Percentiles rank a stretch among this genome's conserved stretches.
phyloP scores from a whole-genome alignment of 2,888 invertebrate species.

The Trachelus tabidus region DNA sequence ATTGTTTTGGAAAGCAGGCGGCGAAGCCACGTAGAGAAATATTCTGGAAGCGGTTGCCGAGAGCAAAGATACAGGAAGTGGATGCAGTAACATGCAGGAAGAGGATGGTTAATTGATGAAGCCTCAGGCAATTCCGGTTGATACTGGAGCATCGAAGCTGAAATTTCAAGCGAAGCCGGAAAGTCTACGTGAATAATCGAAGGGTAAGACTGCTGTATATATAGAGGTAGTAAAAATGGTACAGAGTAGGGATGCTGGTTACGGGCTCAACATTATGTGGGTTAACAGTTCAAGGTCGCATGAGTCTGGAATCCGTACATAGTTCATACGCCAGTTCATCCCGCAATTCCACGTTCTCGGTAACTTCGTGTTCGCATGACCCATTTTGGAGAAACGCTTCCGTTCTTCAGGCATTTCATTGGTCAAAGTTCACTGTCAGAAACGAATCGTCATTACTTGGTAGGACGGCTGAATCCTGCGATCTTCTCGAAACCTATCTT shows the following conservation, averaged over 20 bases:
- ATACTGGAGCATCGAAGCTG: not conserved
- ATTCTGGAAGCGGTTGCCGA: not conserved
- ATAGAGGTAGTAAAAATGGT: slow-evolving; percentile 22
- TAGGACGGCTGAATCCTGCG: not conserved
- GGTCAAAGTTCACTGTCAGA: slow-evolving; percentile 17
- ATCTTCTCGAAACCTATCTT: not conserved
- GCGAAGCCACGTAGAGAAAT: not conserved
- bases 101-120: not conserved
- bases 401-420: slow-evolving; percentile 21
- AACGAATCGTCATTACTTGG: not conserved
- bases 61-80: not conserved
- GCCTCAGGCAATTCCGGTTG: not conserved
- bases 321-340: slow-evolving; percentile 24
- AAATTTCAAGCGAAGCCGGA: not conserved
- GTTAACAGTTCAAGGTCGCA: slow-evolving; percentile 45
- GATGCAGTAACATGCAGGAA: not conserved
- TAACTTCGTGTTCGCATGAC: slow-evolving; percentile 27
- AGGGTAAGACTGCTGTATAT: slow-evolving; percentile 11
- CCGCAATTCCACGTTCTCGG: slow-evolving; percentile 23
- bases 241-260: slow-evolving; percentile 7
- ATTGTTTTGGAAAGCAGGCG: not conserved
- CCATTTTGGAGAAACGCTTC: slow-evolving; percentile 33
- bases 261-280: slow-evolving; percentile 33
- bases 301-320: slow-evolving; percentile 30
- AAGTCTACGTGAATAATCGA: slow-evolving; percentile 10